Base-by-base conservation (phyloP, 2,888 invertebrate genomes). In the Linnaemya vulpina region DNA sequence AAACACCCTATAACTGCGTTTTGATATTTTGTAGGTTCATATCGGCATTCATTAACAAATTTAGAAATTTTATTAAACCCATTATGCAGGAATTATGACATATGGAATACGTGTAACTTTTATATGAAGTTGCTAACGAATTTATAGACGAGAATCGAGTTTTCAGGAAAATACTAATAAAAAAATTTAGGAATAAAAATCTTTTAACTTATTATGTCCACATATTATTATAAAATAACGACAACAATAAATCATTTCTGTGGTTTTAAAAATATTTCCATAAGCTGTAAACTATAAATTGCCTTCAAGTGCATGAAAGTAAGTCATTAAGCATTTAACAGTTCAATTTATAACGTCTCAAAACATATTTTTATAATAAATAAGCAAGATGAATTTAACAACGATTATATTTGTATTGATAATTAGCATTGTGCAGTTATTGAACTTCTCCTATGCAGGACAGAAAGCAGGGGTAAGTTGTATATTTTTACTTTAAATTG, bases 381-480 rank as follows among this genome's bases (percentile, higher is more conserved):
- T n/a, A 40, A 46, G 0, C 0, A 65, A 46, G 0, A 78, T 78
- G 77, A 3, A 62, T 51, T 46, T 62, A 20, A 78, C 0, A 51
- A 62, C 60, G 40, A 7, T 70, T 38, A 17, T 77, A 13, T 40
- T 40, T 1, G 3, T 60, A 25, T 49, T 77, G 0, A 3, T 78
- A 15, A 20, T 62, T 38, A 9, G 60, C 17, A n/a, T 30, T 67
- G 5, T 68, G 3, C 51, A 51, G 15, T 40, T 49, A 4, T 40
- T 74, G 8, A 15, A 62, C 9, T 10, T 20, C 7, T 20, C 30
- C 0, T 11, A 62, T 30, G 70, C 78, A 30, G 62, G 70, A 40
- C 70, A 70, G 20, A 76, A 49, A 58, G 35, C 43, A 8, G 76
- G 46, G 35, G 76, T 76, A 76, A 55, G 17, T 40, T 67, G 10